Evolutionary conservation across 1,140 invertebrate species (phyloP).

Genomic region (Drosophila funebris): DNA sequence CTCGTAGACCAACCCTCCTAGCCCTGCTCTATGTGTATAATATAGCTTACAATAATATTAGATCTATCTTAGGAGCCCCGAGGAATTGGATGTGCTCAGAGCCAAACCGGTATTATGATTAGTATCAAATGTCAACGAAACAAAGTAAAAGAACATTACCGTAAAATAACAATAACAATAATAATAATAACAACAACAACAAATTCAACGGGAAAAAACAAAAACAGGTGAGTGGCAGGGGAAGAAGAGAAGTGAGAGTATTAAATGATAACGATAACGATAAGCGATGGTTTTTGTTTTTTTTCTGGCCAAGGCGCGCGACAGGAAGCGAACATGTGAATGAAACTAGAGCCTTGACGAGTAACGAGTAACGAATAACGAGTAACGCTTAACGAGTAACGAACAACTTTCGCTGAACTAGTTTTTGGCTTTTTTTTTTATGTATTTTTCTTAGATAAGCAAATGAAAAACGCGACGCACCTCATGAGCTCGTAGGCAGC

Average conservation of each 20-base stretch:
- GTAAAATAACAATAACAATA: slow-evolving; percentile 27
- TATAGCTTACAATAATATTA: slow-evolving; percentile 18
- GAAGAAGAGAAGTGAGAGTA: neutral
- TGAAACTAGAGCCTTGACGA: slow-evolving; percentile 13
- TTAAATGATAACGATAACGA: slow-evolving; percentile 31
- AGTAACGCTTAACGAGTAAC: slow-evolving; percentile 35
- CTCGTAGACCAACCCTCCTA: neutral
- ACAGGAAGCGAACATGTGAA: slow-evolving; percentile 42
- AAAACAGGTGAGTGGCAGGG: slow-evolving; percentile 11
- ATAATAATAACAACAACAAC: slow-evolving; percentile 32
- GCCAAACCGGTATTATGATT: slow-evolving; percentile 38
- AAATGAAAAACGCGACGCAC: slow-evolving; percentile 73
- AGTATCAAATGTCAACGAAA: slow-evolving; percentile 44
- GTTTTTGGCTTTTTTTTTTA: neutral
- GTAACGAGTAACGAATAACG: slow-evolving; percentile 39
- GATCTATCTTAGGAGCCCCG: slow-evolving; percentile 4
- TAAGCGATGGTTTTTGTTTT: slow-evolving; percentile 3
- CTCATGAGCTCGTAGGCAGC: slow-evolving; percentile 81
- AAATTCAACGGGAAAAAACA: slow-evolving; percentile 19
- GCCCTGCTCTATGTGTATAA: neutral
- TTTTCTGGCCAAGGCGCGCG: slow-evolving; percentile 27
- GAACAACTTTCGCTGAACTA: slow-evolving; percentile 13
- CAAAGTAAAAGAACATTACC: slow-evolving; percentile 27
- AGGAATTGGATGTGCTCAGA: neutral
- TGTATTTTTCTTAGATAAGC: slow-evolving; percentile 16